phyloP scores from a whole-genome alignment of 2,113 vertebrate species.

The Seriola quinqueradiata region DNA sequence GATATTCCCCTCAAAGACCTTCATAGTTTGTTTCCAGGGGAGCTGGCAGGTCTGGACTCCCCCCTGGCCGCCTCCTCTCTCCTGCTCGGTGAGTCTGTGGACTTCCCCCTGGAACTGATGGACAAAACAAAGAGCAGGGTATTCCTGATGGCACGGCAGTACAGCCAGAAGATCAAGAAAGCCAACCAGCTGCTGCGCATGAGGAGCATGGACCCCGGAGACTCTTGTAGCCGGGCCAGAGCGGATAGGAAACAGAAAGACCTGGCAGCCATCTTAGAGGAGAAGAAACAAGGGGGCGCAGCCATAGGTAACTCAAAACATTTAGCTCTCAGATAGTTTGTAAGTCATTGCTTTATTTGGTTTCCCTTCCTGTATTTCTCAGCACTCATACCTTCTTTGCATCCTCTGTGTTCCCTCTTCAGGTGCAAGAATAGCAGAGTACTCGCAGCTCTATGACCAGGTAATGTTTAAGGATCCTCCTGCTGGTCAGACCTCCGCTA shows the following conservation, averaged over 20 bases:
- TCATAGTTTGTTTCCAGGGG: slow-evolving; percentile 86
- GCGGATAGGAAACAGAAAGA: slow-evolving; percentile 88
- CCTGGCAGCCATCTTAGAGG: slow-evolving; percentile 94
- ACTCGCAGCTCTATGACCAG: slow-evolving; percentile 98
- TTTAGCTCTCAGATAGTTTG: not conserved
- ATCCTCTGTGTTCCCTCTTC: slow-evolving; percentile 29
- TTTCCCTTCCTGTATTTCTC: no score
- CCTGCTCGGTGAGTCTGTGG: slow-evolving; percentile 79
- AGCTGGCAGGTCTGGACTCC: slow-evolving; percentile 84
- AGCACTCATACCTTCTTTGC: not conserved
- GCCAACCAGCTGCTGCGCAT: slow-evolving; percentile 97
- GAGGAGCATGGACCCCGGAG: slow-evolving; percentile 92
- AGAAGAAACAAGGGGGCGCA: slow-evolving; percentile 97
- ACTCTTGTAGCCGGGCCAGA: slow-evolving; percentile 78
- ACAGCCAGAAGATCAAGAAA: slow-evolving; percentile 98
- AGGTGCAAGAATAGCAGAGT: slow-evolving; percentile 98
- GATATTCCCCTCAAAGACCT: slow-evolving; percentile 75
- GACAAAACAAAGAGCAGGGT: slow-evolving; percentile 94
- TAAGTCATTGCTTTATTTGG: not conserved
- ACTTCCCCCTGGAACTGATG: slow-evolving; percentile 82
- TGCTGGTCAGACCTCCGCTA: slow-evolving; percentile 76
- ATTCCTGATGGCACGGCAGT: slow-evolving; percentile 97
- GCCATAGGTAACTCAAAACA: slow-evolving; percentile 90
- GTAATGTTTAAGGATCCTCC: slow-evolving; percentile 89
- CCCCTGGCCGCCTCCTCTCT: slow-evolving; percentile 83